Conservation (phyloP, 2,888 invertebrate genomes). For the Himalopsyche anomala region DNA sequence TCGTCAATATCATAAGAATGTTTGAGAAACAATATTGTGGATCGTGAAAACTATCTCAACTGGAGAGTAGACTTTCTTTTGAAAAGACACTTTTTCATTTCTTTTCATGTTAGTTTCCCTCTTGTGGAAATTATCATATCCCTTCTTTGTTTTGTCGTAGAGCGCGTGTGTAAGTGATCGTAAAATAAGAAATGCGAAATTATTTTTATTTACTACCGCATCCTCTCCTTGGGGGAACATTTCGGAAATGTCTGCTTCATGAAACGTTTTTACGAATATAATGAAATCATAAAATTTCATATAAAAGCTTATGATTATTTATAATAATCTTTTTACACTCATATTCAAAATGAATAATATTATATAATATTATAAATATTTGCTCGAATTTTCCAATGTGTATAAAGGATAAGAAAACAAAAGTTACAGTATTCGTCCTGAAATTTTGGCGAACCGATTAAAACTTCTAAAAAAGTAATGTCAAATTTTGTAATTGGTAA, state of each 20-base stretch:
- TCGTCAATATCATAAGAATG: neutral
- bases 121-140: conserved; percentile 40
- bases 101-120: conserved; percentile 34
- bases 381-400: no score
- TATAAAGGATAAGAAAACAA: no score
- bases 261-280: conserved; percentile 42
- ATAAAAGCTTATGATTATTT: neutral
- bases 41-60: neutral
- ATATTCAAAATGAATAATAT: no score
- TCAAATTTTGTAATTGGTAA: no score
- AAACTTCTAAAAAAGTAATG: no score
- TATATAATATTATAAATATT: no score
- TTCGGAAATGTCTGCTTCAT: conserved; percentile 32
- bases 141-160: conserved; percentile 39
- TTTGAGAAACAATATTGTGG: conserved; percentile 16
- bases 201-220: conserved; percentile 43
- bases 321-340: neutral
- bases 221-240: conserved; percentile 32
- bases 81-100: conserved; percentile 29
- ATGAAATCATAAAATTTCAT: conserved; percentile 23
- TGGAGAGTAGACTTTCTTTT: neutral
- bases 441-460: no score
- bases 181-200: conserved; percentile 42
- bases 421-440: no score
- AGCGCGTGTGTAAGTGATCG: conserved; percentile 43